These are phyloP conservation scores for Phrynosoma blainvillii DNA, from an alignment of 2,113 vertebrate genomes.

Conservation along the genomic window DNA sequence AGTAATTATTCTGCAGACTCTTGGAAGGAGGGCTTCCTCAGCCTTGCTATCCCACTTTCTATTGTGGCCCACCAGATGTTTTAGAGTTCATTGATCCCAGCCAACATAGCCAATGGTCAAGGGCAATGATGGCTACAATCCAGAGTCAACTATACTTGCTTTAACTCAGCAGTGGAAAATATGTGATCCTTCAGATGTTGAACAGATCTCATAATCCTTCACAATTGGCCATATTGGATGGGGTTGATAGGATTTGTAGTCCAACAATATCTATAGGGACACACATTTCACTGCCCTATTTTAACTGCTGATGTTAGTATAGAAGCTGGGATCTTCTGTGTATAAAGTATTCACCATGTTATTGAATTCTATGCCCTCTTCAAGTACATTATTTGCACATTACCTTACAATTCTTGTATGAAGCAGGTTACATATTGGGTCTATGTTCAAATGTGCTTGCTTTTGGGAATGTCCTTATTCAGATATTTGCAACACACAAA, in stretches of 20 bases:
- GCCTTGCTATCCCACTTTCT: not conserved
- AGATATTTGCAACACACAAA: not conserved
- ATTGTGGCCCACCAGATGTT: not conserved
- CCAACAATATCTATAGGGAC: not conserved
- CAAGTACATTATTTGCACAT: not conserved
- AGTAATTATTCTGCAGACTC: not conserved
- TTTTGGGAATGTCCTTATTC: not conserved
- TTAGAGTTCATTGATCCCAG: too few species aligned
- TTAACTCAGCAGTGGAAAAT: not conserved
- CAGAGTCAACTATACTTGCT: not conserved
- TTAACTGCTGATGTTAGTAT: not conserved
- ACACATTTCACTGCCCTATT: not conserved
- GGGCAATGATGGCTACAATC: not conserved
- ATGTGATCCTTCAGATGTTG: not conserved
- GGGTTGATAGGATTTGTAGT: not conserved
- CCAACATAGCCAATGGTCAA: too few species aligned
- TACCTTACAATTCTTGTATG: not conserved
- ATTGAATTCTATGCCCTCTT: not conserved
- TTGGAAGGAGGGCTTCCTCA: not conserved
- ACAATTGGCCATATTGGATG: not conserved
- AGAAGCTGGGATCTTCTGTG: not conserved
- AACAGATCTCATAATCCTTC: not conserved
- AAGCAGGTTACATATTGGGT: not conserved
- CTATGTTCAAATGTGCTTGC: not conserved
- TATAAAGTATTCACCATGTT: not conserved